Base-by-base conservation (phyloP, 1,140 invertebrate genomes). In the Philaenus spumarius region DNA sequence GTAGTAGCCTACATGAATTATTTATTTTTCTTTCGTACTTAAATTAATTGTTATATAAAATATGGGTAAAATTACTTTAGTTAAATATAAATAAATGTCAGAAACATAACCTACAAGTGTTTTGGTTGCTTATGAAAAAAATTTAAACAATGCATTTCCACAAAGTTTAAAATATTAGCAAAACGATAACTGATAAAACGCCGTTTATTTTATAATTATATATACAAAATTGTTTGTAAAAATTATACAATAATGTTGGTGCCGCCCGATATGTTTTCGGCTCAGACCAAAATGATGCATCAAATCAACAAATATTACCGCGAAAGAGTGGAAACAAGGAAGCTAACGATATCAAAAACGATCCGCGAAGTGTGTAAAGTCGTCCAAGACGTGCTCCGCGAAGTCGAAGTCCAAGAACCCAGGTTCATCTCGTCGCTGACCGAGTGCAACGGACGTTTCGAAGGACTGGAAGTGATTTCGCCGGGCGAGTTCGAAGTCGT, bases 321-420 rank as follows among this genome's bases (percentile, higher is more conserved):
- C 15, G 93, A 97, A 68, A 77, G 91, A 46, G 94, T 97, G 2
- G 88, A 91, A 66, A 77, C 82, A 20, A 80, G 94, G 2, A 93
- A 92, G 78, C 79, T 77, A 7, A 83, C 83, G 55, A 87, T 96
- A 24, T 82, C 86, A 35, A 94, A 94, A 71, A 91, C 89, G 1
- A 89, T 97, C 45, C 80, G 88, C 14, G 90, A 96, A 71, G 83
- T 98, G 50, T 94, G 90, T 72, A 93, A 93, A 75, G 89, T 97
- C 15, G 91, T 97, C 0, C 93, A 97, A 71, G 93, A 97, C 67
- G 89, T 98, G 0, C 76, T 98, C 12, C 95, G 96, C 70, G 94
- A 98, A 70, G 94, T 98, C 0, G 95, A 98, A 74, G 87, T 94
- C 0, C 95, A 97, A 72, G 95, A 98, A 71, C 95, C 95, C 1